A percentile compares a stretch with the other conserved stretches of the same genome.
Evolutionary conservation across 2,113 vertebrate species (phyloP).

Genomic region (Rhabdomys dilectus): DNA sequence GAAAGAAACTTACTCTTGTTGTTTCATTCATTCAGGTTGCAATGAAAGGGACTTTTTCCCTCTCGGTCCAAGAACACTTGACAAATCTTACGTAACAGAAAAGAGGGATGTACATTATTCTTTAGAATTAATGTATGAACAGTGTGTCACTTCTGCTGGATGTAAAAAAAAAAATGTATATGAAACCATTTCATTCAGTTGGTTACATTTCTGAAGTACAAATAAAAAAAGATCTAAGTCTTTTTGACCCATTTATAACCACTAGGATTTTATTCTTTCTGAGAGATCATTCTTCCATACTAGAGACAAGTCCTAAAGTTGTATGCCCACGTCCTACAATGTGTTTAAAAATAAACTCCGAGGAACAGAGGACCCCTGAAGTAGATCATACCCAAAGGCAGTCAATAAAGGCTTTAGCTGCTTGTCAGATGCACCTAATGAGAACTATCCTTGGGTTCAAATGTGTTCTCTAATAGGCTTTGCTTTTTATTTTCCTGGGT

Average conservation of each 20-base stretch:
- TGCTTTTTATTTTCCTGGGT: not conserved
- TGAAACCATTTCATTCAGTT: conserved; percentile 91
- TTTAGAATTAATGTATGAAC: conserved; percentile 89
- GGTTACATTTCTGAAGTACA: conserved; percentile 90
- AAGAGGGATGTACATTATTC: conserved; percentile 89
- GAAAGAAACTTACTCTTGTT: conserved; percentile 76
- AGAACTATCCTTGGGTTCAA: not conserved
- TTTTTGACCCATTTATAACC: conserved; percentile 91
- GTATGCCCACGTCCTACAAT: conserved; percentile 56
- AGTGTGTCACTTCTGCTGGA: conserved; percentile 90
- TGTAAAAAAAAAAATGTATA: conserved; percentile 94
- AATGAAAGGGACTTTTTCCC: conserved; percentile 72
- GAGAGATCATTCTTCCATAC: conserved; percentile 81
- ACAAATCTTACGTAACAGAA: conserved; percentile 81
- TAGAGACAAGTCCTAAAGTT: conserved; percentile 76
- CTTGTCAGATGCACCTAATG: conserved; percentile 24
- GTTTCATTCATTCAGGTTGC: conserved; percentile 82
- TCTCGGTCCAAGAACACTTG: conserved; percentile 85
- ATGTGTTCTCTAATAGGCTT: not conserved
- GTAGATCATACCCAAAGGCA: conserved; percentile 43
- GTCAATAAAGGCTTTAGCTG: conserved; percentile 2
- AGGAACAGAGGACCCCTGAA: conserved; percentile 52
- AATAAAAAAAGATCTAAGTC: conserved; percentile 91
- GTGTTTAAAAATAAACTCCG: conserved; percentile 76
- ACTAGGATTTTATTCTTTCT: conserved; percentile 87